Percentiles rank a stretch among this genome's conserved stretches.
These are phyloP conservation scores for Priocnemis perturbator DNA, from an alignment of 2,888 invertebrate species.

Conservation along the genomic window DNA sequence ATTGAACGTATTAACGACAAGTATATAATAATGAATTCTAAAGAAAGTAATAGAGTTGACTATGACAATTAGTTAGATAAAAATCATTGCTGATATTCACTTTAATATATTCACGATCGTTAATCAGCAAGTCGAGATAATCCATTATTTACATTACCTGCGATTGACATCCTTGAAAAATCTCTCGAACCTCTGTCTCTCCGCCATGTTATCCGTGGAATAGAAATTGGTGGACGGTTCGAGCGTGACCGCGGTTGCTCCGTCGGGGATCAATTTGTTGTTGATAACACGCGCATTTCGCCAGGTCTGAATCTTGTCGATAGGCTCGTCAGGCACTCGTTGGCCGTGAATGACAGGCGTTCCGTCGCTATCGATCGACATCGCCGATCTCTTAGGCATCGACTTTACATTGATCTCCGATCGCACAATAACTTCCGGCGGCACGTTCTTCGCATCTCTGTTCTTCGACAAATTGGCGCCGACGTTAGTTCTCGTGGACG, in stretches of 20 bases:
- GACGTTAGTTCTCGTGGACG: conserved; percentile 65
- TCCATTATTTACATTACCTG: conserved; percentile 57
- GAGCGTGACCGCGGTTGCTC: conserved; percentile 81
- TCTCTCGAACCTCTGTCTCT: conserved; percentile 63
- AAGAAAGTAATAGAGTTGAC: no score
- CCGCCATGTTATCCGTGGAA: conserved; percentile 42
- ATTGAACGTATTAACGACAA: no score
- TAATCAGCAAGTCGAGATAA: no score
- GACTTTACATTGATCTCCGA: conserved; percentile 80
- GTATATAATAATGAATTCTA: no score
- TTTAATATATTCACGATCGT: no score
- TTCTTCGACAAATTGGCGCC: conserved; percentile 72
- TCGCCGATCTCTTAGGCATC: conserved; percentile 78
- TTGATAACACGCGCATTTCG: conserved; percentile 92
- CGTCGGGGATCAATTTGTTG: conserved; percentile 85
- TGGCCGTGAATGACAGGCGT: conserved; percentile 89
- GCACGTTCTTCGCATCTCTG: conserved; percentile 78
- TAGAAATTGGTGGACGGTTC: conserved; percentile 74
- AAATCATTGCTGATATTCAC: no score
- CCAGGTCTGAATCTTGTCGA: conserved; percentile 87
- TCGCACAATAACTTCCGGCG: conserved; percentile 82
- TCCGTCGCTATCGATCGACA: conserved; percentile 83
- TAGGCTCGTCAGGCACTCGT: conserved; percentile 89
- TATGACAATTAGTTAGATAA: no score
- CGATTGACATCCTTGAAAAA: conserved; percentile 69